Base-by-base conservation (phyloP, 2,888 invertebrate species). In the Coremacera marginata region DNA sequence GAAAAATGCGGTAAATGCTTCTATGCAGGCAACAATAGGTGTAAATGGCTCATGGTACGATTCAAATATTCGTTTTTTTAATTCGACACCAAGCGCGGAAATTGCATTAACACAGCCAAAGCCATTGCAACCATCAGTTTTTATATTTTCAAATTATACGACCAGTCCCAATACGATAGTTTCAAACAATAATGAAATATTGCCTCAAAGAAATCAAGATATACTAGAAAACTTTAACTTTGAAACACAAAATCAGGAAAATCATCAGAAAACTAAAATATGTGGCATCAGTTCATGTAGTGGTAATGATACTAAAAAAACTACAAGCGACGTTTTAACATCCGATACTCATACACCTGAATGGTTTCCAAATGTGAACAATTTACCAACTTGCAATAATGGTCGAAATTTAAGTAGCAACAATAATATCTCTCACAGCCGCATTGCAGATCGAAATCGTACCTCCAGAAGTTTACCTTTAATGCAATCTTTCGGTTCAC, bases 81-180 rank as follows among this genome's bases (percentile, higher is more conserved):
- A 31, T 25, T 22, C 44, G 68, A 51, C 73, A 27, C n/a, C 60
- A 5, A 25, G 27, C 67, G 63, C 74, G 62, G 78, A 78, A 51
- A 76, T 76, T 65, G 82, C 79, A 16, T 79, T 83, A 62, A 84
- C 80, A 31, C 82, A 84, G 25, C 80, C 85, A 7, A 88, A 87
- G 68, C 86, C 89, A 5, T 81, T 88, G 57, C 87, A 87, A 70
- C 86, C 88, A 71, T 89, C 89, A 16, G 85, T 89, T 37, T 88
- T 87, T 79, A 87, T 89, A 79, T 86, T 87, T 81, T 88, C 89
- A 37, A 89, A 89, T 79, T 88, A 87, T 75, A 85, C 87, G 76
- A 85, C 86, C 68, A 85, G 84, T 76, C 84, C 88, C 49, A 79
- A 80, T 70, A 52, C 77, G 52, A 27, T 78, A 27, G 19, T 80